Evolutionary conservation across 1,140 invertebrate genomes (phyloP).

Genomic region (Macrocentrus cingulum): DNA sequence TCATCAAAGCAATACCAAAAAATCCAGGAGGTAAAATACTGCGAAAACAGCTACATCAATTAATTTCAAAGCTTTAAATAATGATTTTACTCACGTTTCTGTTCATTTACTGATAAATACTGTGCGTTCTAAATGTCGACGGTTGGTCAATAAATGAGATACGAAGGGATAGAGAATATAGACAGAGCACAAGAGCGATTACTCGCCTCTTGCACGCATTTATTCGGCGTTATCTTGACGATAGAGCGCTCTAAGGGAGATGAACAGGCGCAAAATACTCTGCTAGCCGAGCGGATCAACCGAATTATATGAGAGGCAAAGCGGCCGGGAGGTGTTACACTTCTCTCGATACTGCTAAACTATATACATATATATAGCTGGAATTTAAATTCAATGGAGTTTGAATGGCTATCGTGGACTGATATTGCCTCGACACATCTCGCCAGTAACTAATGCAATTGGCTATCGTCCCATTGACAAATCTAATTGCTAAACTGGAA

Average conservation of each 20-base stretch:
- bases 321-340: neutral
- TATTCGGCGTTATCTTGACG: conserved; percentile 21
- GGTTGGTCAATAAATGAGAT: no score
- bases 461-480: neutral
- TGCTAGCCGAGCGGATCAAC: conserved; percentile 31
- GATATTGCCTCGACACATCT: neutral
- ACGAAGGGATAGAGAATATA: neutral
- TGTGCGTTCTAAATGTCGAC: no score
- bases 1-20: conserved; percentile 69
- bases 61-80: conserved; percentile 49
- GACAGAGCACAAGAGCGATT: neutral
- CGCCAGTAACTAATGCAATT: conserved; percentile 1
- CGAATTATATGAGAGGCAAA: conserved; percentile 34
- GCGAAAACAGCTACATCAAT: conserved; percentile 58
- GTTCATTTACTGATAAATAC: neutral
- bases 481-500: neutral
- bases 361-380: conserved; percentile 33
- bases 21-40: conserved; percentile 70
- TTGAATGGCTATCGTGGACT: conserved; percentile 17
- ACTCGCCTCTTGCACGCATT: neutral
- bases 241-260: conserved; percentile 15
- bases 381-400: conserved; percentile 45
- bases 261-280: conserved; percentile 13
- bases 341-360: neutral
- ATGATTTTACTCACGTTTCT: neutral